Evolutionary conservation across 1,140 invertebrate genomes (phyloP).

Genomic region (Halesus radiatus): DNA sequence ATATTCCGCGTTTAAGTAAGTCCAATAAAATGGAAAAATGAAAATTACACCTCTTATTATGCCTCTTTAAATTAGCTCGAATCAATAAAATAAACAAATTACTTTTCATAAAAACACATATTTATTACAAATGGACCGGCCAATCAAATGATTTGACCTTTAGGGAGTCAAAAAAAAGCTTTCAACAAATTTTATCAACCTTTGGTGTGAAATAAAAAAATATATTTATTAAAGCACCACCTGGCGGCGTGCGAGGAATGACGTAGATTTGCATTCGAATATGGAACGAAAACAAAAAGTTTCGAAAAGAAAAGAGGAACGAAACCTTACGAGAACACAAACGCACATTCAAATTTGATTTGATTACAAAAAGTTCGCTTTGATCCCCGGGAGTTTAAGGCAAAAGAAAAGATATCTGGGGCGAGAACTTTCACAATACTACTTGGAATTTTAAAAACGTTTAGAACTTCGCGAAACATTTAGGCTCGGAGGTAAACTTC

Average conservation of each 20-base stretch:
- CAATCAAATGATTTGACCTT: no score
- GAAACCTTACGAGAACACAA: slow-evolving; percentile 10
- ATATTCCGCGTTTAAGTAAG: no score
- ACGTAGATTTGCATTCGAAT: slow-evolving; percentile 34
- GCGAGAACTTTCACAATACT: slow-evolving; percentile 12
- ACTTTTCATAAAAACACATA: no score
- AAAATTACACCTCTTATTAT: no score
- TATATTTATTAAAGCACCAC: neutral
- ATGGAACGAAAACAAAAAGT: slow-evolving; percentile 24
- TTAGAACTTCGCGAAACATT: slow-evolving; percentile 20
- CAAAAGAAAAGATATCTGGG: slow-evolving; percentile 29
- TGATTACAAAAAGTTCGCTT: slow-evolving; percentile 52
- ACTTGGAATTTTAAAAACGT: slow-evolving; percentile 39
- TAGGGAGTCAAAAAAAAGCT: no score
- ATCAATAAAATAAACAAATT: no score
- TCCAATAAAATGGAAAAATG: no score
- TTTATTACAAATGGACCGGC: no score
- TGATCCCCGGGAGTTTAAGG: slow-evolving; percentile 42
- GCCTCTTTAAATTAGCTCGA: no score
- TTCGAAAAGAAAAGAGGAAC: neutral
- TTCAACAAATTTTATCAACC: no score
- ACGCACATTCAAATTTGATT: slow-evolving; percentile 52
- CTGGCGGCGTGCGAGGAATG: neutral
- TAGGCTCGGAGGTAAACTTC: neutral
- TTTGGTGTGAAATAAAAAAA: no score